phyloP scores from a whole-genome alignment of 2,113 vertebrate genomes.

The Ranitomeya imitator region DNA sequence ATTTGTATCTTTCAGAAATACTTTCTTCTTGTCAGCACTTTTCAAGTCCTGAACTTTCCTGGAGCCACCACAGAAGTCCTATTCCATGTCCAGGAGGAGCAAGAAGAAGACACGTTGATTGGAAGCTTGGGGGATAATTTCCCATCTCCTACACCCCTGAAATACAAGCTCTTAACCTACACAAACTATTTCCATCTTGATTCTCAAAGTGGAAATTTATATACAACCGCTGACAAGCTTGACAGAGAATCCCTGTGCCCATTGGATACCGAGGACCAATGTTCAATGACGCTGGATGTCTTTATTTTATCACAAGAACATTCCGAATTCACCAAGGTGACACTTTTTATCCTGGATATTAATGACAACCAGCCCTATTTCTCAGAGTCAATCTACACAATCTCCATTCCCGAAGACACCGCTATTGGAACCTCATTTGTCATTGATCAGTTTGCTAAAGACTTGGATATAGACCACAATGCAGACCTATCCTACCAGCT shows the following conservation, averaged over 20 bases:
- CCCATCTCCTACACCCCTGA: neutral
- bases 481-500: slow-evolving; percentile 16
- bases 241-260: slow-evolving; percentile 48
- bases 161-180: slow-evolving; percentile 26
- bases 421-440: slow-evolving; percentile 20
- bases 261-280: slow-evolving; percentile 1
- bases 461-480: slow-evolving; percentile 27
- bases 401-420: slow-evolving; percentile 35
- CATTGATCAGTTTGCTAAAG: slow-evolving; percentile 45
- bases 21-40: neutral
- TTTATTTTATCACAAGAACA: slow-evolving; percentile 47
- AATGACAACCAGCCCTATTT: slow-evolving; percentile 49
- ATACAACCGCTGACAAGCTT: slow-evolving; percentile 30
- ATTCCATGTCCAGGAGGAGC: slow-evolving; percentile 33
- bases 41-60: neutral
- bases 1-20: slow-evolving; percentile 40
- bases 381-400: slow-evolving; percentile 15
- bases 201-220: slow-evolving; percentile 30
- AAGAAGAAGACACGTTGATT: slow-evolving; percentile 19
- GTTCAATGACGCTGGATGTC: slow-evolving; percentile 27
- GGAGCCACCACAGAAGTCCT: neutral
- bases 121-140: neutral
- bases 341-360: slow-evolving; percentile 42
- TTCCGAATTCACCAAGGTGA: slow-evolving; percentile 42
- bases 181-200: slow-evolving; percentile 40